phyloP scores from a whole-genome alignment of 2,113 vertebrate genomes.

The Ciconia maguari region DNA sequence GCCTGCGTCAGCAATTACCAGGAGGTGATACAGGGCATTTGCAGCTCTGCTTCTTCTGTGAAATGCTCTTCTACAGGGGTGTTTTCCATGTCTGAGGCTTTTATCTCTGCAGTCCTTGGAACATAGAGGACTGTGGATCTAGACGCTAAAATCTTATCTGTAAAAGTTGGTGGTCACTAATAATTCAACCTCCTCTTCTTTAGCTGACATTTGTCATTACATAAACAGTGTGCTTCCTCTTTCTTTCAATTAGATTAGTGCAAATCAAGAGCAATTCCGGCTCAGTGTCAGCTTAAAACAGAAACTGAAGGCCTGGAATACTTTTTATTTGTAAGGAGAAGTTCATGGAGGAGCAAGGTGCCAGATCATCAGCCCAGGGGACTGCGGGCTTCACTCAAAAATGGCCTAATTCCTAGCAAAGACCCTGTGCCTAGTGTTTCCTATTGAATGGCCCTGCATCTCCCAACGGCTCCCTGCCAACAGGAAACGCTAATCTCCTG shows the following conservation, averaged over 20 bases:
- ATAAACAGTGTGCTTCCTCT: constrained; percentile 40
- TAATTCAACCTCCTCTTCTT: not conserved
- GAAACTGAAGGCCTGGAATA: constrained; percentile 23
- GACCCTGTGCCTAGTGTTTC: constrained; percentile 21
- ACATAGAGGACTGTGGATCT: not conserved
- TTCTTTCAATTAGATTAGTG: not conserved
- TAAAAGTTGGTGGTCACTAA: not conserved
- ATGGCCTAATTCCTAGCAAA: constrained; percentile 53
- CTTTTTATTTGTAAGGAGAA: constrained; percentile 31
- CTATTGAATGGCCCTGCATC: not conserved
- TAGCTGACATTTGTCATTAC: constrained; percentile 33
- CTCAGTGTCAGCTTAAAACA: constrained; percentile 24
- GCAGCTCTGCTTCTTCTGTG: not conserved
- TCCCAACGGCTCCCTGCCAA: constrained; percentile 50
- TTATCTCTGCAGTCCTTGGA: not conserved
- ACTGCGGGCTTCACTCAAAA: not conserved
- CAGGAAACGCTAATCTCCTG: constrained; percentile 16
- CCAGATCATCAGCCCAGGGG: constrained; percentile 27
- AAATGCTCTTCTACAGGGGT: not conserved
- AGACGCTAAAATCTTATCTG: not conserved
- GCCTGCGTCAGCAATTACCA: rapidly evolving
- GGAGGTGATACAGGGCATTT: not conserved
- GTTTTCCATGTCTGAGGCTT: not conserved
- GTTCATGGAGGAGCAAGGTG: constrained; percentile 7
- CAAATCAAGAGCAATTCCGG: constrained; percentile 48